Conservation (phyloP, 2,113 vertebrate genomes). For the Pterocles gutturalis region DNA sequence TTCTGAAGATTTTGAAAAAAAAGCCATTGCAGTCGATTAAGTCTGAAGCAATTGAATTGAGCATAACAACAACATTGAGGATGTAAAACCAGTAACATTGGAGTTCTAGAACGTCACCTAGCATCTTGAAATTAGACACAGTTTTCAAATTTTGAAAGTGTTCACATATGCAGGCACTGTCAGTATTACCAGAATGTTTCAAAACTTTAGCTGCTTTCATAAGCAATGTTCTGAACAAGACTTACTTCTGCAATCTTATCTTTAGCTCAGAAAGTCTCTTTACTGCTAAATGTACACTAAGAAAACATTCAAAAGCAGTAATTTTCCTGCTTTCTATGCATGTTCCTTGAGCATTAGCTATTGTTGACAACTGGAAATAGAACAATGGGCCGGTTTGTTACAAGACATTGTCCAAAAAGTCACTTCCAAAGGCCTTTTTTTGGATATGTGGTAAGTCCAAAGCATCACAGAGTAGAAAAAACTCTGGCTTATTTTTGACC, state of each 20-base stretch:
- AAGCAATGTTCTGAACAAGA: rapidly evolving
- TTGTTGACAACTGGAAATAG: not conserved
- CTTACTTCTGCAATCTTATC: not conserved
- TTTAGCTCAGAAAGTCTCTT: not conserved
- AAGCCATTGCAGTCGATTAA: not conserved
- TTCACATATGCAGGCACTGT: not conserved
- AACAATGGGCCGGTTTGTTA: rapidly evolving
- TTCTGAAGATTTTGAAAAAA: constrained; percentile 11
- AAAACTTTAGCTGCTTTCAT: not conserved
- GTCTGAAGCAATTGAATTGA: not conserved
- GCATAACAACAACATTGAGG: not conserved
- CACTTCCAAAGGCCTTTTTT: not conserved
- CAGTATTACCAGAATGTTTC: not conserved
- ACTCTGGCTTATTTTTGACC: not conserved
- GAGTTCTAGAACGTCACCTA: not conserved
- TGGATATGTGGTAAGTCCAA: not conserved
- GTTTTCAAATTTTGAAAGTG: not conserved
- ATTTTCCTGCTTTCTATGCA: not conserved
- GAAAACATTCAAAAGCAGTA: not conserved
- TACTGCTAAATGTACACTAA: not conserved
- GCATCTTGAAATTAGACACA: not conserved
- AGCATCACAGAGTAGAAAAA: not conserved
- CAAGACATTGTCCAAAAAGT: not conserved
- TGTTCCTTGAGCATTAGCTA: not conserved
- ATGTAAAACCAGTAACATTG: rapidly evolving